phyloP scores from a whole-genome alignment of 35 echinoderm and acorn worm species.

The Apostichopus japonicus region DNA sequence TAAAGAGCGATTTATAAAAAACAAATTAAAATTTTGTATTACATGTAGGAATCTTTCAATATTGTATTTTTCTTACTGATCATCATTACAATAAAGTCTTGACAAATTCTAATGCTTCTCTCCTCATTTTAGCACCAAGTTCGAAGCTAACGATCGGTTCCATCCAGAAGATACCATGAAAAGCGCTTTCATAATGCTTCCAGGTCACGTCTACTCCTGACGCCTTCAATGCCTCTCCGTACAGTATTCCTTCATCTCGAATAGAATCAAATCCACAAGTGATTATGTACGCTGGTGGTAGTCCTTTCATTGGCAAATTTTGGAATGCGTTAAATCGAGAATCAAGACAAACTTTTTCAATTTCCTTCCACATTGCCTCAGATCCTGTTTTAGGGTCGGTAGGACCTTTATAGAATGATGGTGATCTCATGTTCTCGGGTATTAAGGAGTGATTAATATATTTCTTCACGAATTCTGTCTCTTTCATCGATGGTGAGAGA shows the following conservation, averaged over 20 bases:
- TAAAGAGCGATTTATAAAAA: too few species aligned
- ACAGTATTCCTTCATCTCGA: conserved; percentile 88
- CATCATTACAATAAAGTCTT: conserved; percentile 24
- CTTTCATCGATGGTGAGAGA: background rate
- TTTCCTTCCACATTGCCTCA: conserved; percentile 25
- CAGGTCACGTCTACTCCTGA: conserved; percentile 54
- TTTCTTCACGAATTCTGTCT: background rate
- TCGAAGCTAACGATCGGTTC: conserved; percentile 28
- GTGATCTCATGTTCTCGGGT: background rate
- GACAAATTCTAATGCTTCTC: conserved; percentile 26
- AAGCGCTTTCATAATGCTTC: conserved; percentile 79
- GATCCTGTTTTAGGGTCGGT: conserved; percentile 8
- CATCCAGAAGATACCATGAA: conserved; percentile 75
- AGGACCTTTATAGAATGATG: background rate
- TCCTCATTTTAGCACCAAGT: conserved; percentile 36
- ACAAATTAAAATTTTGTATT: too few species aligned
- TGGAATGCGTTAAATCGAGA: conserved; percentile 59
- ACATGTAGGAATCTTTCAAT: too few species aligned
- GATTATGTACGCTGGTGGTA: conserved; percentile 81
- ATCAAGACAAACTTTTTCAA: conserved; percentile 40
- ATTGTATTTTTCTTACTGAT: too few species aligned
- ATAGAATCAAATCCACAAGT: conserved; percentile 83
- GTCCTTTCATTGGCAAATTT: conserved; percentile 52
- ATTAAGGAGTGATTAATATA: background rate
- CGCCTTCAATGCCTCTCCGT: conserved; percentile 60